These are phyloP conservation scores for Columba guinea DNA, from an alignment of 2,797 vertebrate species.

Conservation along the genomic window DNA sequence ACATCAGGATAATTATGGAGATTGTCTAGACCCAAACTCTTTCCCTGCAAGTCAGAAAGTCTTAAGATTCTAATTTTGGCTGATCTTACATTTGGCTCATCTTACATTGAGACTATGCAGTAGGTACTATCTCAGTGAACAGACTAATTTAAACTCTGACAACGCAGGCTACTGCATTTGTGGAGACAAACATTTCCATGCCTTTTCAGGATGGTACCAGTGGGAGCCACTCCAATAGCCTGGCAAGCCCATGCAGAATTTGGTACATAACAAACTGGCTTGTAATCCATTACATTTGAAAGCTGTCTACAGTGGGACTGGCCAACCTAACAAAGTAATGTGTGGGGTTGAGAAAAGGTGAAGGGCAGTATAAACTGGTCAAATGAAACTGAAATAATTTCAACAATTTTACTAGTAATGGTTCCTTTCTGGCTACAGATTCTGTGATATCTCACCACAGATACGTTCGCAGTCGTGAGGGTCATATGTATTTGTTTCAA, in stretches of 20 bases:
- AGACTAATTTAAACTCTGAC: neutral
- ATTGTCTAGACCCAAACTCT: neutral
- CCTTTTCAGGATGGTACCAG: conserved; percentile 31
- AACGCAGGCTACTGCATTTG: conserved; percentile 16
- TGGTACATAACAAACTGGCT: conserved; percentile 38
- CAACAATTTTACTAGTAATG: neutral
- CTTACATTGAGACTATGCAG: neutral
- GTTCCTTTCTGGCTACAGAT: neutral
- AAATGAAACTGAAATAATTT: neutral
- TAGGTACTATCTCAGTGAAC: neutral
- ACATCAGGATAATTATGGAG: neutral
- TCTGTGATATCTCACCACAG: neutral
- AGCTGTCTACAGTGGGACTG: conserved; percentile 2
- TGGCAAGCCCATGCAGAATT: conserved; percentile 7
- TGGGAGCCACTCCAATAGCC: conserved; percentile 25
- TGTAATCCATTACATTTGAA: conserved; percentile 1
- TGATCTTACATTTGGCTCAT: neutral
- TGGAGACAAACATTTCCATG: conserved; percentile 23
- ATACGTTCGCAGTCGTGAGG: accelerated
- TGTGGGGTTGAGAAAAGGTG: conserved; percentile 20
- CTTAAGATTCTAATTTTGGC: neutral
- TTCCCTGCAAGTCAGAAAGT: neutral
- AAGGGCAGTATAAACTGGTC: neutral
- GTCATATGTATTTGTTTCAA: neutral
- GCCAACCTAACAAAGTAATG: neutral